phyloP scores from a whole-genome alignment of 2,113 vertebrate genomes.

The Malurus melanocephalus region DNA sequence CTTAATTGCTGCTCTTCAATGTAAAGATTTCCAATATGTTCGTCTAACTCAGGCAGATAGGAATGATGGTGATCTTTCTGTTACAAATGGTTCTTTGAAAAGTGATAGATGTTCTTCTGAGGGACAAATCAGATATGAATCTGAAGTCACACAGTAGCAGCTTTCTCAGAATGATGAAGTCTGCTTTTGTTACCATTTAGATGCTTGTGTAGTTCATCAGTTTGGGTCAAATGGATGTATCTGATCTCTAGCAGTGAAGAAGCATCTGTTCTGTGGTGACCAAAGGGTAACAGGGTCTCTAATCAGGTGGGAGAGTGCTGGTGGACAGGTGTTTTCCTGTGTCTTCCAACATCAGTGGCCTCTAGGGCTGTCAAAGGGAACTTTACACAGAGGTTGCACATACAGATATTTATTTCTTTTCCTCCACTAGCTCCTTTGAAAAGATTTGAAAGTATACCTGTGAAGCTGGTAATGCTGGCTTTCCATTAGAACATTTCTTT shows the following conservation, averaged over 20 bases:
- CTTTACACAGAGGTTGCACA: constrained; percentile 25
- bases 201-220: neutral
- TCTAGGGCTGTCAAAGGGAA: neutral
- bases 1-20: neutral
- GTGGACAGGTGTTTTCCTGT: constrained; percentile 30
- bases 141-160: neutral
- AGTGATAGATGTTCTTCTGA: constrained; percentile 8
- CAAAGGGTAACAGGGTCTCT: constrained; percentile 24
- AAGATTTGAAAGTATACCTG: neutral
- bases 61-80: neutral
- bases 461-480: neutral
- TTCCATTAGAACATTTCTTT: neutral
- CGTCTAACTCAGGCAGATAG: neutral
- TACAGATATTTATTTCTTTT: neutral
- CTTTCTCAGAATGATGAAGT: neutral
- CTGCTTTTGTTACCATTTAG: constrained; percentile 31
- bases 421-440: neutral
- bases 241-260: constrained; percentile 8
- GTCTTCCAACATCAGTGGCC: neutral
- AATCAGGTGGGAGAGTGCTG: neutral
- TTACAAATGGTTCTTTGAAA: constrained; percentile 5
- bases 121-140: constrained; percentile 33
- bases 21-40: neutral
- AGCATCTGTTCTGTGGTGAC: neutral
- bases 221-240: neutral